Base-by-base conservation (phyloP, 2,113 vertebrate genomes). In the Hydrochoerus hydrochaeris region DNA sequence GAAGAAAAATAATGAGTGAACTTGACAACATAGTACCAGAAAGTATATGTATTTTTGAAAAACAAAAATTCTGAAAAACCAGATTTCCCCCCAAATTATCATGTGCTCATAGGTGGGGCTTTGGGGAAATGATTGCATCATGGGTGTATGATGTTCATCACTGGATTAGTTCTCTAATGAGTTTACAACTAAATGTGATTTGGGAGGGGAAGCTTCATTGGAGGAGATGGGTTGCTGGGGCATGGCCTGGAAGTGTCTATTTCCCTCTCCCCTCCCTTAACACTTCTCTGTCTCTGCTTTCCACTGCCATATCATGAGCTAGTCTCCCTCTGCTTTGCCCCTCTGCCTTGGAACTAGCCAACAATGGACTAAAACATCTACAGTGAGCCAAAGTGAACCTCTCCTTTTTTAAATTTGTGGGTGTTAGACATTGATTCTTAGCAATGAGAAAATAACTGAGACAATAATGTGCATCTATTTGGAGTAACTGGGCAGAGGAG, bases 81-180 rank as follows among this genome's bases (percentile, higher is more conserved):
- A 84, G 44, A 49, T 49, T 41, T 49, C 14, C 44, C 24, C 80
- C 44, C 12, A 1, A 7, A 1, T 1, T 0, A 1, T 2, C 26
- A 32, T 6, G 71, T 8, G 2, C 12, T 1, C 2, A n/a, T 17
- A 78, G 75, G 75, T 17, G 75, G 44, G 44, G 75, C 75, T 78
- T 49, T 49, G 5, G 75, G 2, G 44, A 30, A 14, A 14, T 46
- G 44, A 30, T 16, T 49, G 26, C 26, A 49, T 30, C 75, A 78
- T 32, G 11, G 26, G 28, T 32, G 7, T 16, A 8, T 78, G 41
- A 30, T 44, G 28, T 16, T 44, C 41, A 78, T 30, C 26, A 49
- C 44, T 30, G 14, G 7, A 32, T 30, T 49, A 30, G 44, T 30
- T 7, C 28, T 30, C 75, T 49, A 9, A 49, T 49, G 75, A 49